Evolutionary conservation across 2,888 invertebrate species (phyloP), one percentile per base, ranked within the genome.

Genomic region (Patella pellucida): DNA sequence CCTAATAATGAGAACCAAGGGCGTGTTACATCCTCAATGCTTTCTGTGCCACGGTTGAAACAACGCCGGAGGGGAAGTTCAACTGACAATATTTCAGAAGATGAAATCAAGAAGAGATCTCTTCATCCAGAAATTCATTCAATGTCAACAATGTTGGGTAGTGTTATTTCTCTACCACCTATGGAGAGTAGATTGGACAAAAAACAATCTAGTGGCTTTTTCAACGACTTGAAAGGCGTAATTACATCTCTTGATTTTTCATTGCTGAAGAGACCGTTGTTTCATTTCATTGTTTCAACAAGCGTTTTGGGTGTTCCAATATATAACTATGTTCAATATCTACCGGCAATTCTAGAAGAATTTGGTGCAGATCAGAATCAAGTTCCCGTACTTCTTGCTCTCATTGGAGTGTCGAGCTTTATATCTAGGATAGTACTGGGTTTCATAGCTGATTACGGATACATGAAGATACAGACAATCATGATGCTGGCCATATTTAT

Each of bases 351-450:
- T 52, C 70, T 72, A 9, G 75, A 54, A 9, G 68, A 69, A 5
- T 56, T 76, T 15, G 80, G 78, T 7, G 69, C 73, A 9, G 71
- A 74, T 0, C 52, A 70, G 16, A 54, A 72, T 9, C n/a, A 75
- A 1, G 76, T 73, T 4, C 76, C 80, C 4, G 68, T 76, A 3
- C 52, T 80, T 19, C 14, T 78, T 68, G 71, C 75, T 9, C 68
- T 80, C 51, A 16, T 72, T 5, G 80, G 80, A 2, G 73, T 70
- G 0, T 72, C 74, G 62, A 78, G 77, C 68, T 72, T 80, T n/a
- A 62, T 75, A 69, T 77, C 78, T 51, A 75, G 77, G 3, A 54
- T 80, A 68, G 52, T 27, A 1, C 16, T 75, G 14, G 80, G 80
- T 3, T 50, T 70, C 23, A 50, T 80, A n/a, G 75, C 80, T 16